Evolutionary conservation across 1,140 invertebrate genomes (phyloP), one percentile per base, ranked within the genome.

Genomic region (Drosophila obscura): DNA sequence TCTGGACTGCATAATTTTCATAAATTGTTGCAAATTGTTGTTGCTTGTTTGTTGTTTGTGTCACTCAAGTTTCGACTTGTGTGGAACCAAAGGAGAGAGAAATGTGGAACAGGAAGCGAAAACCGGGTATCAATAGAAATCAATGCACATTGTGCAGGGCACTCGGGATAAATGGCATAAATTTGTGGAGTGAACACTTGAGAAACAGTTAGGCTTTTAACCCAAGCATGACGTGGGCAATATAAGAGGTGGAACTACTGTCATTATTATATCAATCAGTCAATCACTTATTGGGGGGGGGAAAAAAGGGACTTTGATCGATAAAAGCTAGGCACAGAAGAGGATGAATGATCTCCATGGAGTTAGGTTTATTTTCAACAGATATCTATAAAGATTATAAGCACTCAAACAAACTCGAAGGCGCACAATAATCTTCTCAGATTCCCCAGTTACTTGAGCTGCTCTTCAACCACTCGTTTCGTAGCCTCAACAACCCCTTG

Each of bases 1-100:
- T 67, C 3, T 4, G 1, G 69, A 66, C 66, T 78, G 66, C 48
- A 73, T 79, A 69, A 88, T 79, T 88, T 87, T 78, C 72, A 87
- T 88, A 87, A 87, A 88, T 87, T 88, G 79, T 73, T 67, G 82
- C 83, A 88, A 88, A 87, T 82, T 87, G 67, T 75, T 74, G 58
- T 73, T 68, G 67, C 77, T 68, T 67, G 58, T 73, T 68, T 73
- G 78, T 68, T 67, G 58, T 63, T 80, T 58, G 28, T 31, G 22
- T 52, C 56, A 56, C 66, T 56, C 39, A 22, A 16, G 31, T 31
- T 7, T 31, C 28, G 11, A 39, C 35, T 39, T 39, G 35, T 39
- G 11, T 39, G 35, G 9, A 39, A 13, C 1, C 35, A 11, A 35
- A 35, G 35, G 9, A 13, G 31, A 35, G 31, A 35, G 26, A 28